A percentile compares a stretch with the other conserved stretches of the same genome.
These are phyloP conservation scores for Siniperca chuatsi DNA, from an alignment of 2,113 vertebrate species.

Conservation along the genomic window DNA sequence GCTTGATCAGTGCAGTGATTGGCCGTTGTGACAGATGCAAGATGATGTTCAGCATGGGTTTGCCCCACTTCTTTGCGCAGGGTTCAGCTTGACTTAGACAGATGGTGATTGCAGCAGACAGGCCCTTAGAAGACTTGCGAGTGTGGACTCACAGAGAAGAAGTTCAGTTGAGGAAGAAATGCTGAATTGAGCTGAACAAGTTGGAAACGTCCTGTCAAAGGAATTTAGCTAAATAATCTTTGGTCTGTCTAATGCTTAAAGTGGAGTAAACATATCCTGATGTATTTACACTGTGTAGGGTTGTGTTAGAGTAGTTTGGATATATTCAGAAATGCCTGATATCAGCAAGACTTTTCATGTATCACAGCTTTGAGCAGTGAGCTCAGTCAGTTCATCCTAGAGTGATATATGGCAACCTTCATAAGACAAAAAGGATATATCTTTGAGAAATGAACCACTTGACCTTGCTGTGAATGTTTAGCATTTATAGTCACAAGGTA, in stretches of 20 bases:
- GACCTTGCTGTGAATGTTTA: slow-evolving; percentile 68
- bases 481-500: slow-evolving; percentile 57
- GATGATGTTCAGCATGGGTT: slow-evolving; percentile 30
- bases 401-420: slow-evolving; percentile 64
- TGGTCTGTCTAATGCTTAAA: slow-evolving; percentile 13
- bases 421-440: slow-evolving; percentile 62
- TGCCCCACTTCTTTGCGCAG: slow-evolving; percentile 31
- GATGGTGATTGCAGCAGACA: slow-evolving; percentile 74
- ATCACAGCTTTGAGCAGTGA: slow-evolving; percentile 22
- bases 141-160: slow-evolving; percentile 41
- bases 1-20: slow-evolving; percentile 56
- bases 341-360: slow-evolving; percentile 31
- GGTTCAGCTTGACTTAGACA: slow-evolving; percentile 52
- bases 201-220: slow-evolving; percentile 68
- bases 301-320: background rate
- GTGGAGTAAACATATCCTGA: slow-evolving; percentile 6
- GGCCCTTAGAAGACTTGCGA: slow-evolving; percentile 57
- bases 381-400: slow-evolving; percentile 51
- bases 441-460: slow-evolving; percentile 62
- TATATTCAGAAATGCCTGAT: slow-evolving; percentile 16
- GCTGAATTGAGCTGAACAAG: slow-evolving; percentile 60
- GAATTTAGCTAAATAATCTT: slow-evolving; percentile 42
- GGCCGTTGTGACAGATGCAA: slow-evolving; percentile 48
- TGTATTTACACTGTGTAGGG: background rate
- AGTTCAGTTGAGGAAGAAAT: slow-evolving; percentile 27